phyloP scores from a whole-genome alignment of 2,797 vertebrate genomes.

The Cephalopachus bancanus region DNA sequence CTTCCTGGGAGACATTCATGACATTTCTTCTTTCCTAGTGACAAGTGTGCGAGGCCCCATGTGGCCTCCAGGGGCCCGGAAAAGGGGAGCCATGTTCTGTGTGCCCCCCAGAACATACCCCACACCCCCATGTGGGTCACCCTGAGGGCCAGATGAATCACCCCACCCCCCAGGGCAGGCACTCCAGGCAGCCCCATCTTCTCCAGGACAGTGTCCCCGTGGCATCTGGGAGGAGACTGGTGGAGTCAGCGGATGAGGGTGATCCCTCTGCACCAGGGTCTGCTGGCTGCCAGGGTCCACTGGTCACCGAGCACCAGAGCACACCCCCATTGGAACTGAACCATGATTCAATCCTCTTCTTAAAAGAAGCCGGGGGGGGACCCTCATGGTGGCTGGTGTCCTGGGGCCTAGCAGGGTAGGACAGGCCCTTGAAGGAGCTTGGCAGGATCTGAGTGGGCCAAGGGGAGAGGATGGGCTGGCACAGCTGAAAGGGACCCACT shows the following conservation, averaged over 20 bases:
- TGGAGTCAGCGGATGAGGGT: accelerated
- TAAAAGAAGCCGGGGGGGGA: background rate
- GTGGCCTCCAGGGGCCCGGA: accelerated
- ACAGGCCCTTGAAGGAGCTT: background rate
- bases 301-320: background rate
- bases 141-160: accelerated
- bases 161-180: background rate
- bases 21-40: accelerated
- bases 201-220: background rate
- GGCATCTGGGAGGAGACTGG: too few relatives aligned
- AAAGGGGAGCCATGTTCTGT: too few relatives aligned
- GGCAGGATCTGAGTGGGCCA: background rate
- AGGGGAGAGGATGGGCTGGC: background rate
- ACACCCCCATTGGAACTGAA: background rate
- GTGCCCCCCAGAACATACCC: too few relatives aligned
- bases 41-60: accelerated
- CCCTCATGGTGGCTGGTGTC: accelerated
- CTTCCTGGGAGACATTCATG: accelerated
- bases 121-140: too few relatives aligned
- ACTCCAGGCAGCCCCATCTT: background rate
- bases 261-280: accelerated
- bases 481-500: accelerated
- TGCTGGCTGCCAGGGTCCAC: background rate
- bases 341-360: background rate
- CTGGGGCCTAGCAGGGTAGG: background rate